These are phyloP conservation scores for Ectemnius lituratus DNA, from an alignment of 2,888 invertebrate genomes.

Conservation along the genomic window DNA sequence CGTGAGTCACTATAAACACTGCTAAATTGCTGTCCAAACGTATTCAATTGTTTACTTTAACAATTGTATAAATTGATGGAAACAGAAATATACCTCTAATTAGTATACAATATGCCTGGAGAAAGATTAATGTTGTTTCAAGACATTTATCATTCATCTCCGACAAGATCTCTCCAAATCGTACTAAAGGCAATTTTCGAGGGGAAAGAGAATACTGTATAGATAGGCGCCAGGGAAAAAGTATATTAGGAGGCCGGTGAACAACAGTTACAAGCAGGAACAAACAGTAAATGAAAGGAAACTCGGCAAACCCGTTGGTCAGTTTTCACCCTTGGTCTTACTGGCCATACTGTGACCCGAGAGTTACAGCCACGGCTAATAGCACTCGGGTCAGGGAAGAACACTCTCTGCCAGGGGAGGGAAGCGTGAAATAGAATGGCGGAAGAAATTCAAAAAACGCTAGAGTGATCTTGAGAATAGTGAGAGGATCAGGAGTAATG, in stretches of 20 bases:
- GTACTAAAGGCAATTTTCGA: conserved; percentile 16
- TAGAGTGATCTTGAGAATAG: not conserved
- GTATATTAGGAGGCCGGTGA: conserved; percentile 31
- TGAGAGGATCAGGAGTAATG: conserved; percentile 6
- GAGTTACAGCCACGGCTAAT: conserved; percentile 23
- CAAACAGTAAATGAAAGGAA: conserved; percentile 8
- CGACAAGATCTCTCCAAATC: too few relatives aligned
- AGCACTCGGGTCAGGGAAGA: conserved; percentile 14
- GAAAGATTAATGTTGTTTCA: too few relatives aligned
- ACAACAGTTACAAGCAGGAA: conserved; percentile 1
- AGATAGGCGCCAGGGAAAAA: conserved; percentile 29
- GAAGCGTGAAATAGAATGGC: not conserved
- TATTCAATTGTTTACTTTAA: too few relatives aligned
- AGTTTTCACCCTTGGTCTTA: conserved; percentile 8
- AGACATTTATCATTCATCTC: too few relatives aligned
- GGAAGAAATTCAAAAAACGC: conserved; percentile 1
- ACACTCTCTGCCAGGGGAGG: too few relatives aligned
- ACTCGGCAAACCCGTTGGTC: conserved; percentile 10
- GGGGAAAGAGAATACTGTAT: conserved; percentile 6
- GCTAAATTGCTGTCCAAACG: too few relatives aligned
- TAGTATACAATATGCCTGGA: too few relatives aligned
- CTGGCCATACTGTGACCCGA: conserved; percentile 18
- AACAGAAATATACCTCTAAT: too few relatives aligned
- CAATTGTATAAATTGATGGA: too few relatives aligned
- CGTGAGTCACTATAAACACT: too few relatives aligned